These are phyloP conservation scores for Drosophila prosaltans DNA, from an alignment of 1,140 invertebrate species.

Conservation along the genomic window DNA sequence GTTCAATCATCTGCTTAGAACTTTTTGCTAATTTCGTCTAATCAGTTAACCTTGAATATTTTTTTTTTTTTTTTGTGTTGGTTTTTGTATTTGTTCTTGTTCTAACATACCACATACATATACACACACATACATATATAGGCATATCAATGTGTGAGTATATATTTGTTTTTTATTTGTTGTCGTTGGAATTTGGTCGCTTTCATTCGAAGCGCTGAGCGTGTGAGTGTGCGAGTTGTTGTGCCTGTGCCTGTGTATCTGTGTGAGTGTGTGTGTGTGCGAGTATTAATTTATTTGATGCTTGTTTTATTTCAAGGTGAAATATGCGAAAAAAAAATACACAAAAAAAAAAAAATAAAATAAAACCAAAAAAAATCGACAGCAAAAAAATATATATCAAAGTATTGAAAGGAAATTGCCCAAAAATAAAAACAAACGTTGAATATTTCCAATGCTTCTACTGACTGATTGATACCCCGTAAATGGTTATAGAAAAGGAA, in stretches of 20 bases:
- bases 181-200: constrained; percentile 58
- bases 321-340: constrained; percentile 67
- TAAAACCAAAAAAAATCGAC: constrained; percentile 39
- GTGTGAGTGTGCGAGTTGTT: constrained; percentile 31
- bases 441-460: neutral
- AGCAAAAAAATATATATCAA: constrained; percentile 20
- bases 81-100: constrained; percentile 12
- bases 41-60: constrained; percentile 80
- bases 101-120: constrained; percentile 11
- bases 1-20: constrained; percentile 71
- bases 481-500: neutral
- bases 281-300: constrained; percentile 72
- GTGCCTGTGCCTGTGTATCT: constrained; percentile 40
- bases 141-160: constrained; percentile 1
- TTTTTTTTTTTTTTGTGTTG: constrained; percentile 43
- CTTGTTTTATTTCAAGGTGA: constrained; percentile 77
- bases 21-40: constrained; percentile 78
- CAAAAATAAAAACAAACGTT: constrained; percentile 38
- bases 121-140: neutral
- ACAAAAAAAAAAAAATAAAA: constrained; percentile 35
- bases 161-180: constrained; percentile 57
- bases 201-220: constrained; percentile 40
- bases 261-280: constrained; percentile 45
- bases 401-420: constrained; percentile 50
- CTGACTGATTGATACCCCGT: neutral